These are phyloP conservation scores for Cheilosia variabilis DNA, from an alignment of 2,888 invertebrate species.

Conservation along the genomic window DNA sequence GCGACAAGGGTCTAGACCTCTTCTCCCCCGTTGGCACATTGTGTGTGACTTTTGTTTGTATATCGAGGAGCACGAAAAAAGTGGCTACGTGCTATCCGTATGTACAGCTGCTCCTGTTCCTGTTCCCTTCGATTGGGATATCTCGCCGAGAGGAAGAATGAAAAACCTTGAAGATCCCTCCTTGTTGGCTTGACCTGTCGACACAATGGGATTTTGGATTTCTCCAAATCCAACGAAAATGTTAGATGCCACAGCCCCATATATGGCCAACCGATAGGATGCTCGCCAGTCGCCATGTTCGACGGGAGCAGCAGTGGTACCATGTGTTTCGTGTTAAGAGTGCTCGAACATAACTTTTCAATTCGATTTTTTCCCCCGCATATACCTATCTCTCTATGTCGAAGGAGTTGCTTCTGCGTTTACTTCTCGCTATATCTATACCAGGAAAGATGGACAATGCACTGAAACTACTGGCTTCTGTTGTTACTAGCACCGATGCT, in stretches of 20 bases:
- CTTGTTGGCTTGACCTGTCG: constrained; percentile 29
- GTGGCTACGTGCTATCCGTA: constrained; percentile 39
- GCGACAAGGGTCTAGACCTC: constrained; percentile 68
- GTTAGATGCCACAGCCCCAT: background rate
- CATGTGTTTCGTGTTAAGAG: constrained; percentile 69
- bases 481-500: constrained; percentile 34
- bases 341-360: constrained; percentile 73
- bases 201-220: constrained; percentile 32
- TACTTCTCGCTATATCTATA: constrained; percentile 9
- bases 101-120: constrained; percentile 57
- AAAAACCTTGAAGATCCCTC: constrained; percentile 20
- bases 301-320: constrained; percentile 21
- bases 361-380: constrained; percentile 46
- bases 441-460: constrained; percentile 55
- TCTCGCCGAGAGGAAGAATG: background rate
- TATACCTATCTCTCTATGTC: background rate
- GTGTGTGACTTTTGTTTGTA: constrained; percentile 52
- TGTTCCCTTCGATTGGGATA: constrained; percentile 22
- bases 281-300: constrained; percentile 5
- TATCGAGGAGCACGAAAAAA: constrained; percentile 17
- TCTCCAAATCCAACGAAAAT: constrained; percentile 40
- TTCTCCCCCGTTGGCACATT: constrained; percentile 12
- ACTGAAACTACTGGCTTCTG: constrained; percentile 55
- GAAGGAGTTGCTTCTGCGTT: constrained; percentile 39
- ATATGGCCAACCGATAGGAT: constrained; percentile 32